These are phyloP conservation scores for Kryptopterus vitreolus DNA, from an alignment of 2,797 vertebrate species.

Conservation along the genomic window DNA sequence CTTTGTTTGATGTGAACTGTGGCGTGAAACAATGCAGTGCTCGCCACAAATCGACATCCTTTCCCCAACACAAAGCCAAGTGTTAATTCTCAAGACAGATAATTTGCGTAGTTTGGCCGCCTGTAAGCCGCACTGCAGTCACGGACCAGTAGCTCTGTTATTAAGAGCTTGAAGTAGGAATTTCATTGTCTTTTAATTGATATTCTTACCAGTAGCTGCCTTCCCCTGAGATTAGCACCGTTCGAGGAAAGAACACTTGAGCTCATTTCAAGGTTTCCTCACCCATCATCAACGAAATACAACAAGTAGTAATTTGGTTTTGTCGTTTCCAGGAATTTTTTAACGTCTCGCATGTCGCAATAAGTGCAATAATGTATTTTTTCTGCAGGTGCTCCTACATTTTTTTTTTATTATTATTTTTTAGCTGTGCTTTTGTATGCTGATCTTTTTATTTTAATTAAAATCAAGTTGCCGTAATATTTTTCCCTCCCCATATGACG, in stretches of 20 bases:
- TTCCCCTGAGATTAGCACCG: constrained; percentile 28
- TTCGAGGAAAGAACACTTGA: constrained; percentile 9
- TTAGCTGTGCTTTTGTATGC: background rate
- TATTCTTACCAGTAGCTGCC: constrained; percentile 25
- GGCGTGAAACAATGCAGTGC: constrained; percentile 65
- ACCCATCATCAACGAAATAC: background rate
- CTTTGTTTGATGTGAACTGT: constrained; percentile 72
- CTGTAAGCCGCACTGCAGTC: constrained; percentile 57
- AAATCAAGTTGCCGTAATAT: background rate
- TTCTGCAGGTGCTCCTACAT: too few relatives aligned
- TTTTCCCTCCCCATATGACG: background rate
- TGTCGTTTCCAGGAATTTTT: background rate
- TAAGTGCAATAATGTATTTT: too few relatives aligned
- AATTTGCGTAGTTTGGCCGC: constrained; percentile 62
- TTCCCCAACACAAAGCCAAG: constrained; percentile 62
- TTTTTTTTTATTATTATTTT: too few relatives aligned
- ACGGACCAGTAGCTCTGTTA: constrained; percentile 61
- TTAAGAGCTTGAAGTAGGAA: constrained; percentile 60
- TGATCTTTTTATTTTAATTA: background rate
- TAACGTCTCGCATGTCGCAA: too few relatives aligned
- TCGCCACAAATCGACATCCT: constrained; percentile 63
- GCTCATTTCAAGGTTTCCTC: constrained; percentile 20
- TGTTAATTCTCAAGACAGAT: constrained; percentile 68
- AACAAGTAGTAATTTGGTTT: background rate
- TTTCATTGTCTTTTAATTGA: constrained; percentile 55